Percentiles rank a stretch among this genome's conserved stretches.
These are phyloP conservation scores for Lemur catta DNA, from an alignment of 2,797 vertebrate genomes.

Conservation along the genomic window DNA sequence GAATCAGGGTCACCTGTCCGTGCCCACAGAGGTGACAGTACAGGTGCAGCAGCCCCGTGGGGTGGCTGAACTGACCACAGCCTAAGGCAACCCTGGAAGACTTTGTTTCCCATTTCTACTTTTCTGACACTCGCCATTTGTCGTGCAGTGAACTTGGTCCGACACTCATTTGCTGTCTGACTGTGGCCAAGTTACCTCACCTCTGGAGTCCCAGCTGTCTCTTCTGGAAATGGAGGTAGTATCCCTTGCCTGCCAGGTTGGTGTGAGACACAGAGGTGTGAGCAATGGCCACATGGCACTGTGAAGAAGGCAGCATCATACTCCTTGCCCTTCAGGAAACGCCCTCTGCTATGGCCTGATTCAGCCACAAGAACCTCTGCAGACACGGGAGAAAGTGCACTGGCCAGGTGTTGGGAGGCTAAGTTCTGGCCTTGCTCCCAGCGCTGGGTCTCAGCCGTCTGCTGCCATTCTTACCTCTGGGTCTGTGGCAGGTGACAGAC, in stretches of 20 bases:
- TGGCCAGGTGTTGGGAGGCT: not conserved
- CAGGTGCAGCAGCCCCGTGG: not conserved
- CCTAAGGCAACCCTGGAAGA: no score
- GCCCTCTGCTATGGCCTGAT: not conserved
- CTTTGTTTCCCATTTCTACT: not conserved
- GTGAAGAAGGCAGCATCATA: not conserved
- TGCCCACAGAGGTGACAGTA: not conserved
- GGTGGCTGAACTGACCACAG: not conserved
- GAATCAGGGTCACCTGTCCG: rapidly evolving
- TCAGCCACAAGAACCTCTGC: rapidly evolving
- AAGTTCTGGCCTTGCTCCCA: rapidly evolving
- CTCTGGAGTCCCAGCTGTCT: not conserved
- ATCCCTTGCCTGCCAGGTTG: not conserved
- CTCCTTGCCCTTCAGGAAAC: not conserved
- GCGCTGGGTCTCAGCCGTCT: not conserved
- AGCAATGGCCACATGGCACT: not conserved
- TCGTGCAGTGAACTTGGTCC: rapidly evolving
- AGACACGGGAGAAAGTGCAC: rapidly evolving
- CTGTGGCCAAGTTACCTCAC: not conserved
- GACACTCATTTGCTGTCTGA: not conserved
- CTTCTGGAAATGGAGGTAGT: not conserved
- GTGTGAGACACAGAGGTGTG: not conserved
- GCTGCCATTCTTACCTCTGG: not conserved
- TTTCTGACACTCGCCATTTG: rapidly evolving
- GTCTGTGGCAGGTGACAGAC: slow-evolving; percentile 23